These are phyloP conservation scores for Trematomus bernacchii DNA, from an alignment of 2,797 vertebrate genomes.

Conservation along the genomic window DNA sequence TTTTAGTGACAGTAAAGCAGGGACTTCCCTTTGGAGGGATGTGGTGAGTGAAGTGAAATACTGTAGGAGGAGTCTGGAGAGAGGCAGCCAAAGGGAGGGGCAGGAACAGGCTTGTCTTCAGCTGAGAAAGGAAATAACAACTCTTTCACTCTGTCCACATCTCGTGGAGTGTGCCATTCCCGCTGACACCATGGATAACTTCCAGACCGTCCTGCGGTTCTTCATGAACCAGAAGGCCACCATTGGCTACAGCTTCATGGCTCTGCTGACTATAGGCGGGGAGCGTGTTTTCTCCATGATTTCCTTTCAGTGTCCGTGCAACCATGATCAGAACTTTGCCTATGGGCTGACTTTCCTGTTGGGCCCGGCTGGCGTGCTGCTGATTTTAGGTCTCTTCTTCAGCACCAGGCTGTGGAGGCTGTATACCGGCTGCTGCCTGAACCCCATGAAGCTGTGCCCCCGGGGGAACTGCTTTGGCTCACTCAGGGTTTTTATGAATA, in stretches of 20 bases:
- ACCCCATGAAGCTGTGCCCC: conserved; percentile 90
- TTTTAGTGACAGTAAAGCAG: not conserved
- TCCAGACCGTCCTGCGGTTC: conserved; percentile 88
- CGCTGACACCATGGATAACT: conserved; percentile 86
- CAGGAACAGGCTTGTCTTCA: conserved; percentile 37
- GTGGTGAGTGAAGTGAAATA: not conserved
- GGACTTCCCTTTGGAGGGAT: not conserved
- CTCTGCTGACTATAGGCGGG: conserved; percentile 91
- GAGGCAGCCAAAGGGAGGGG: conserved; percentile 61
- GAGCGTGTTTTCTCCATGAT: conserved; percentile 92
- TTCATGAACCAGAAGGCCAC: conserved; percentile 89
- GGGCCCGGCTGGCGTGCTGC: conserved; percentile 89
- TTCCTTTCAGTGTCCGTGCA: conserved; percentile 95
- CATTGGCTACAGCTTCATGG: conserved; percentile 94
- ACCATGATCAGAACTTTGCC: conserved; percentile 85
- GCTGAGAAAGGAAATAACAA: conserved; percentile 6
- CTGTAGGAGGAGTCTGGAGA: conserved; percentile 49
- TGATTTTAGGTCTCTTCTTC: conserved; percentile 89
- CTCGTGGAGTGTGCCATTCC: not conserved
- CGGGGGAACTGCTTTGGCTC: conserved; percentile 82
- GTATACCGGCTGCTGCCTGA: conserved; percentile 92
- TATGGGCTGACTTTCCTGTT: conserved; percentile 92
- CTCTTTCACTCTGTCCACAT: not conserved
- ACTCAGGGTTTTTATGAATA: conserved; percentile 79
- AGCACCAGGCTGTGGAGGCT: conserved; percentile 90